Conservation (phyloP, 2,888 invertebrate genomes). For the Hymenopus coronatus region DNA sequence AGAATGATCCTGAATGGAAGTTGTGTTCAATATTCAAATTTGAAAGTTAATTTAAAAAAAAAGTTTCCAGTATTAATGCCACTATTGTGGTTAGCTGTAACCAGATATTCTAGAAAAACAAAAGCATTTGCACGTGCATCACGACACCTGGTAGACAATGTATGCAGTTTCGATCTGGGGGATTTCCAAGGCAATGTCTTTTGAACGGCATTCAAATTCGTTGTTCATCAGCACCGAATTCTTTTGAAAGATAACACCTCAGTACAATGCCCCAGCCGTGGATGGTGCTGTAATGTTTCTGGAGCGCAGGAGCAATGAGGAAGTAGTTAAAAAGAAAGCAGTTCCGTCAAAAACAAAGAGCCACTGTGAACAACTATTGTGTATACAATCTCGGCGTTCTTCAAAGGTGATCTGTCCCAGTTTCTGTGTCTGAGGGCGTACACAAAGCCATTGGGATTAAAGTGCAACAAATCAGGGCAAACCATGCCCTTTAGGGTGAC, state of each 20-base stretch:
- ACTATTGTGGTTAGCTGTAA: too few species aligned
- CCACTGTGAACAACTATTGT: background rate
- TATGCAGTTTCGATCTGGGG: too few species aligned
- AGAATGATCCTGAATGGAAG: too few species aligned
- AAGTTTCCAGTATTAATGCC: too few species aligned
- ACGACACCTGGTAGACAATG: too few species aligned
- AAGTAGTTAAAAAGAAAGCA: background rate
- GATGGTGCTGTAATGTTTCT: background rate
- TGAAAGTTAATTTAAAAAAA: too few species aligned
- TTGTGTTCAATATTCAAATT: too few species aligned
- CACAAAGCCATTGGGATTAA: background rate
- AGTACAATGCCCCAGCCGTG: background rate
- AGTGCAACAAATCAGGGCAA: too few species aligned
- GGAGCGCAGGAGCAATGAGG: background rate
- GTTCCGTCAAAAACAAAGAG: background rate
- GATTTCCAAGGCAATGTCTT: background rate
- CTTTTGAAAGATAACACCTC: background rate
- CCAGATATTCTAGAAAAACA: too few species aligned
- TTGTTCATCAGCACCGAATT: background rate
- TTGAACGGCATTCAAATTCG: background rate
- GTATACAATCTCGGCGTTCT: background rate
- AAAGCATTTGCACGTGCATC: too few species aligned
- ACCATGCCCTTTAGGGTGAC: too few species aligned
- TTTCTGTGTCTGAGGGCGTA: background rate
- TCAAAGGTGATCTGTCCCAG: background rate